Evolutionary conservation across 2,888 invertebrate species (phyloP).

Genomic region (Phaedon cochleariae): DNA sequence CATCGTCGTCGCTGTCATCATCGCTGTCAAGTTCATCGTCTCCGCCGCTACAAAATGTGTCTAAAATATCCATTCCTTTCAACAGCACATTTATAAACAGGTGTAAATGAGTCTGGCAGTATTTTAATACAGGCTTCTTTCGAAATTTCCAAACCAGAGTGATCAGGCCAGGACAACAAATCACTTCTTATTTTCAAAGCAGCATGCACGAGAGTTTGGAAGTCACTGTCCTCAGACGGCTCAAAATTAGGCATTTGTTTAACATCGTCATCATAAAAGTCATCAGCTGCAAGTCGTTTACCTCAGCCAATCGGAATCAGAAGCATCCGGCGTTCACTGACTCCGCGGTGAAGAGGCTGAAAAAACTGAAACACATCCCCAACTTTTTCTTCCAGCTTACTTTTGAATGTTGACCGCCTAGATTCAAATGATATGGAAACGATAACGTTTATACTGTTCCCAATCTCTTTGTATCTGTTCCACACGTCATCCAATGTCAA

Average conservation of each 20-base stretch:
- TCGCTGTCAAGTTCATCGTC: not conserved
- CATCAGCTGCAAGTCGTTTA: not conserved
- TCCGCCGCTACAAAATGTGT: not conserved
- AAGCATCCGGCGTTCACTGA: slow-evolving; percentile 7
- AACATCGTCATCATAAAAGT: not conserved
- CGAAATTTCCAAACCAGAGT: not conserved
- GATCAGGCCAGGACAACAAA: not conserved
- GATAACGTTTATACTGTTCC: not conserved
- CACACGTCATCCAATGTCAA: too few species aligned
- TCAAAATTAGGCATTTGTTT: not conserved
- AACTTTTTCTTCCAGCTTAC: slow-evolving; percentile 1
- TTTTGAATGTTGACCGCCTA: not conserved
- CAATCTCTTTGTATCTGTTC: not conserved
- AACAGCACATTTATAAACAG: not conserved
- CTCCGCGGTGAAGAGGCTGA: slow-evolving; percentile 9
- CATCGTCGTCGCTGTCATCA: not conserved
- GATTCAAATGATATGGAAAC: not conserved
- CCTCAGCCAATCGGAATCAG: not conserved
- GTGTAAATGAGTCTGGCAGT: too few species aligned
- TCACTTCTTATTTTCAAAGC: not conserved
- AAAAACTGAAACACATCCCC: slow-evolving; percentile 1
- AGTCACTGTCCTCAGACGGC: not conserved
- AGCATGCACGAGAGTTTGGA: slow-evolving; percentile 1
- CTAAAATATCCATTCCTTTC: not conserved
- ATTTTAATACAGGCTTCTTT: not conserved